Evolutionary conservation across 2,797 vertebrate species (phyloP), one percentile per base, ranked within the genome.

Genomic region (Enoplosus armatus): DNA sequence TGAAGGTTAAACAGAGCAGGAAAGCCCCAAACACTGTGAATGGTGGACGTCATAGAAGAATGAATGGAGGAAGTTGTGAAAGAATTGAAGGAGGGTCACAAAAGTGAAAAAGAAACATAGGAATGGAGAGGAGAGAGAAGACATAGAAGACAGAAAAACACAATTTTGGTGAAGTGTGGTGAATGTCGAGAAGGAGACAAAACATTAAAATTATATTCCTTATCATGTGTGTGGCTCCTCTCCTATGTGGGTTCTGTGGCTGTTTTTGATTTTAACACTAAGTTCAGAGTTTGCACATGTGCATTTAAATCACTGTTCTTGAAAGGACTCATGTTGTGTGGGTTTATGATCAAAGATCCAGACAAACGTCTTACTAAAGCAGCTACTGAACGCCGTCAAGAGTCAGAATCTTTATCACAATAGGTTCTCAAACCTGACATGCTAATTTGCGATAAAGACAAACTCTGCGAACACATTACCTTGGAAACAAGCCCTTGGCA

Each of bases 401-500:
- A 47, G 33, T 56, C 31, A 22, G 35, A 72, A 70, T 60, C n/a
- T 69, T 41, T 16, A 70, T 78, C 68, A 62, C 61, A 73, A 64
- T 60, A 29, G 29, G 47, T 74, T 53, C 51, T 62, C n/a, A 50
- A 73, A 78, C 54, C 48, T 67, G 76, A 60, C 54, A 78, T 63
- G 39, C 33, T 76, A 50, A 64, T 73, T 81, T 80, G 58, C 68
- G 77, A 80, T 71, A 66, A 75, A 84, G 68, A 75, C 50, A 80
- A 58, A 73, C 56, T 50, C 50, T 63, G 45, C 61, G 60, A 84
- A 82, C 56, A 61, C 54, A 72, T 87, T 80, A 58, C 72, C 75
- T 65, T 82, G 77, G 75, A 88, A 90, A 84, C 85, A 79, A 70
- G 73, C 62, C 35, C 20, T 54, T 12, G 8, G 72, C 59, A 47